A percentile compares a stretch with the other conserved stretches of the same genome.
phyloP scores from a whole-genome alignment of 1,140 invertebrate genomes.

The Drosophila repletoides region DNA sequence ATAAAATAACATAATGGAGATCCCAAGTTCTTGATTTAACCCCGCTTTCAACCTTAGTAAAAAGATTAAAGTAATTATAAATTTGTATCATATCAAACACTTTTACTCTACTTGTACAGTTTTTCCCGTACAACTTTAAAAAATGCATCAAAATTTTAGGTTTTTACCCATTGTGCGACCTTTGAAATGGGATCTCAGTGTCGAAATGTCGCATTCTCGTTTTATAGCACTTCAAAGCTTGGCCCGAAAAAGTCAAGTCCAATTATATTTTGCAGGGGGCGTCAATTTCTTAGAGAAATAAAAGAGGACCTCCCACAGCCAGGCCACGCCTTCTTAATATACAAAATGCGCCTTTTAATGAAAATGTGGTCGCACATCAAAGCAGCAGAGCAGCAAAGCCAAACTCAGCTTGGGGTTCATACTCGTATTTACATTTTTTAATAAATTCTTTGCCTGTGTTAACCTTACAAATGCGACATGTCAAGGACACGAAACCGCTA shows the following conservation, averaged over 20 bases:
- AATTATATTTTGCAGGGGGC: conserved; percentile 32
- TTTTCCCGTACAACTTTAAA: not conserved
- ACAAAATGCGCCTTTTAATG: conserved; percentile 21
- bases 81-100: too few species aligned
- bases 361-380: conserved; percentile 41
- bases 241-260: conserved; percentile 19
- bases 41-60: not conserved
- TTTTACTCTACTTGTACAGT: too few species aligned
- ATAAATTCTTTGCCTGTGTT: conserved; percentile 20
- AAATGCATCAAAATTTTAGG: not conserved
- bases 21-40: too few species aligned
- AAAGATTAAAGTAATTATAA: not conserved
- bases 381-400: conserved; percentile 1
- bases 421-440: conserved; percentile 34
- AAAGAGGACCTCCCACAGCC: not conserved
- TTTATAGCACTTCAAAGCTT: conserved; percentile 40
- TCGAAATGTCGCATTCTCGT: conserved; percentile 27
- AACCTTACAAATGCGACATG: conserved; percentile 22
- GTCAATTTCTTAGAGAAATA: conserved; percentile 21
- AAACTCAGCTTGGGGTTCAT: conserved; percentile 1
- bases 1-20: too few species aligned
- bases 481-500: conserved; percentile 36
- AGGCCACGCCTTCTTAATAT: not conserved
- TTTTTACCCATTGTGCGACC: conserved; percentile 12
- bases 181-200: conserved; percentile 5